phyloP scores from a whole-genome alignment of 2,888 invertebrate genomes.

The Aquatica leii region DNA sequence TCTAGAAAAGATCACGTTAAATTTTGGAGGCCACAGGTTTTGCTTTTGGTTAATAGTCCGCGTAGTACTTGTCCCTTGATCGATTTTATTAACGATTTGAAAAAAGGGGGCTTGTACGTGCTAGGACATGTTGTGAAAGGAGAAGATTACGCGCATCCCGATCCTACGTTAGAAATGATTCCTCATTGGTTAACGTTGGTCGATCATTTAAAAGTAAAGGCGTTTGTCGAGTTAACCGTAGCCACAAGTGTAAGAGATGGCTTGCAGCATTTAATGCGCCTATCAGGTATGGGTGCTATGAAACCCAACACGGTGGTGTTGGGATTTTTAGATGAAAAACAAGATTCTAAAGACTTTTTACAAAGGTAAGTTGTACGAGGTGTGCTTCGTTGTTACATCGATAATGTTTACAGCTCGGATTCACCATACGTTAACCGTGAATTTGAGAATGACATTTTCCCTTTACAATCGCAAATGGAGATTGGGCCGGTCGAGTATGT shows the following conservation, averaged over 20 bases:
- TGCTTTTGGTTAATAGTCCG: constrained; percentile 91
- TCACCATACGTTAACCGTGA: constrained; percentile 70
- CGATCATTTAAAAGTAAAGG: constrained; percentile 94
- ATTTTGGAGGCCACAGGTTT: constrained; percentile 98
- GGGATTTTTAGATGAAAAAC: constrained; percentile 87
- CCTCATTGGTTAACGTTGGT: constrained; percentile 93
- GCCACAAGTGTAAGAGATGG: constrained; percentile 87
- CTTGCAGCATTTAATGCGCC: constrained; percentile 87
- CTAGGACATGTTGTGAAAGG: constrained; percentile 84
- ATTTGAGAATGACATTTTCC: constrained; percentile 67
- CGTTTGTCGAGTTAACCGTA: constrained; percentile 94
- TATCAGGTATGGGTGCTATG: constrained; percentile 98
- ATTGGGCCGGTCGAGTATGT: constrained; percentile 72
- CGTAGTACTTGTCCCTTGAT: constrained; percentile 90
- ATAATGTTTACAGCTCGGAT: constrained; percentile 59
- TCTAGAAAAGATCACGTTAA: constrained; percentile 98
- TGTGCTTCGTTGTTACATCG: no score
- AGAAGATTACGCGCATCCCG: constrained; percentile 64
- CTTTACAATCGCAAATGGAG: constrained; percentile 58
- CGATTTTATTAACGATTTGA: constrained; percentile 97
- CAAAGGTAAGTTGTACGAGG: constrained; percentile 65
- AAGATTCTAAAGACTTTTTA: constrained; percentile 78
- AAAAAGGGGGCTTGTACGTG: constrained; percentile 91
- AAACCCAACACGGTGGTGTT: constrained; percentile 97
- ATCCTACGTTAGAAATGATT: constrained; percentile 80